Evolutionary conservation across 2,888 invertebrate species (phyloP), one percentile per base, ranked within the genome.

Genomic region (Julus scanicus): DNA sequence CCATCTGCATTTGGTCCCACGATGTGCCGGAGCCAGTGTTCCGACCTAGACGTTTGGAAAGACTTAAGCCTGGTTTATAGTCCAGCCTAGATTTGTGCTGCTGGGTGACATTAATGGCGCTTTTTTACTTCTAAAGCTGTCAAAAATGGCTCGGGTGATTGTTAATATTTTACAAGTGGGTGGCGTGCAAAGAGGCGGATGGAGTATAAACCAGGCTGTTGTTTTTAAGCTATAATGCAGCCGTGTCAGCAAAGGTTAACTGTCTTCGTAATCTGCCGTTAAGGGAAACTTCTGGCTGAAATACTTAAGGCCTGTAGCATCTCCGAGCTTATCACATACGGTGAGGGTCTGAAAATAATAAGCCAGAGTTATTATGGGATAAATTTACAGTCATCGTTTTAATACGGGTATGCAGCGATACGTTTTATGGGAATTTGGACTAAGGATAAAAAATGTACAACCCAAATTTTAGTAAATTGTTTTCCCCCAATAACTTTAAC

Each of bases 301-400:
- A 83, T 87, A 87, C 63, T 57, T 80, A 13, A 80, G 39, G 39
- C 87, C 84, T 20, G 49, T 49, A 5, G 48, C 49, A 37, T 87
- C 87, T 8, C 87, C 87, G 13, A 87, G 20, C 49, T 87, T 87
- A 9, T 83, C 83, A 44, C 87, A 87, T 37, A 44, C 87, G 29
- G 80, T n/a, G 39, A 84, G 84, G 37, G 44, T 44, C 39, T 84
- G 39, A 39, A 44, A 84, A 11, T 6, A 29, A 29, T 29, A 29
- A 29, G 29, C 29, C 29, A 29, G 29, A 29, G 29, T 29, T 29
- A 29, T 29, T 29, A 29, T 29, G 29, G 29, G 29, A 29, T 29
- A 1, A 1, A 29, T 29, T 29, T 29, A 1, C 29, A 29, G 29
- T 29, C 1, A 29, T 29, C 1, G 29, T 29, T 29, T 29, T 29